Conservation (phyloP, 1,140 invertebrate species). For the Listronotus bonariensis region DNA sequence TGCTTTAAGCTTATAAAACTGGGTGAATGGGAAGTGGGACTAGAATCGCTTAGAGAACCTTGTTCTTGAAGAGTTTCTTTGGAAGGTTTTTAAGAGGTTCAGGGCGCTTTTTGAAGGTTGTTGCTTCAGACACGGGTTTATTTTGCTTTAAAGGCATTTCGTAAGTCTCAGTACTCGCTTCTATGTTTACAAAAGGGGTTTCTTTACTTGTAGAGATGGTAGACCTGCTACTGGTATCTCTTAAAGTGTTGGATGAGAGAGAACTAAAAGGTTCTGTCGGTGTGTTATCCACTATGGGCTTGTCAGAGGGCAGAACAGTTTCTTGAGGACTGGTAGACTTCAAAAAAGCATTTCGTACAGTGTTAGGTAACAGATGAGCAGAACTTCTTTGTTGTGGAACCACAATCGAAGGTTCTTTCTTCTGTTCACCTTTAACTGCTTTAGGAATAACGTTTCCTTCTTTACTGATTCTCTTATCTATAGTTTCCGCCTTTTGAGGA, state of each 20-base stretch:
- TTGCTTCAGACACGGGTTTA: not conserved
- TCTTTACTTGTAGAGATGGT: no score
- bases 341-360: conserved; percentile 22
- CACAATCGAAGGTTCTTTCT: not conserved
- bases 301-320: not conserved
- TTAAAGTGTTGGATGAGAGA: no score
- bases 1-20: conserved; percentile 39
- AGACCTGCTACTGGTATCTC: no score
- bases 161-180: no score
- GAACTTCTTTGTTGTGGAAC: conserved; percentile 1
- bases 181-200: no score
- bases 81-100: conserved; percentile 5
- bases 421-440: not conserved
- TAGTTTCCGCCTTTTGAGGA: conserved; percentile 10
- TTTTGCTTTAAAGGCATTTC: no score
- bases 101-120: not conserved
- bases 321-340: not conserved
- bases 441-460: not conserved
- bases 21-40: conserved; percentile 39
- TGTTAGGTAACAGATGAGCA: conserved; percentile 17
- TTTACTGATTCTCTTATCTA: conserved; percentile 1
- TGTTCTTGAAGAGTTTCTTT: conserved; percentile 24
- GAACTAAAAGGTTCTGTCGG: not conserved
- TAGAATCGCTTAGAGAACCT: conserved; percentile 39
- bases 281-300: not conserved